Percentiles rank a stretch among this genome's conserved stretches.
Conservation (phyloP, 2,888 invertebrate genomes). For the Agrotis ipsilon region DNA sequence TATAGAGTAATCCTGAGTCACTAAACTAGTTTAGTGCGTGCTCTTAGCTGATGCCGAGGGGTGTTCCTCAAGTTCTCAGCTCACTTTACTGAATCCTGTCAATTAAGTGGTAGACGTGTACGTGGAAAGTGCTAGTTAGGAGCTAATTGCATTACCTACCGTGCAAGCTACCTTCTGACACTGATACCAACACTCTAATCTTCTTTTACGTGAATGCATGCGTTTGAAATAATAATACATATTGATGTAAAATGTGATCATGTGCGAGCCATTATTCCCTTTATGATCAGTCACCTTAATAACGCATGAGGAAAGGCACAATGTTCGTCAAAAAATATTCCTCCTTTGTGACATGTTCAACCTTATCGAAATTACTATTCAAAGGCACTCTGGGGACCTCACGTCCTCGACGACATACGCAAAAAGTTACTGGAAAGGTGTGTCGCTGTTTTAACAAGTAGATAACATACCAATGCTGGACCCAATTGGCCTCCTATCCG, state of each 20-base stretch:
- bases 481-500: neutral
- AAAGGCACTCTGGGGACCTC: slow-evolving; percentile 36
- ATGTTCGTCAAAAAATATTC: slow-evolving; percentile 34
- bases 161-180: slow-evolving; percentile 8
- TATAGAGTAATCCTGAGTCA: slow-evolving; percentile 59
- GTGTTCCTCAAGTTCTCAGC: slow-evolving; percentile 5
- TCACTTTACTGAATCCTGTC: slow-evolving; percentile 21
- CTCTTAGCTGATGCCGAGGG: slow-evolving; percentile 44
- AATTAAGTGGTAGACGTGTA: slow-evolving; percentile 17
- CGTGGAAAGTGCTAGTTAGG: neutral
- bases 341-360: slow-evolving; percentile 37
- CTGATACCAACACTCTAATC: slow-evolving; percentile 16
- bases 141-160: slow-evolving; percentile 25
- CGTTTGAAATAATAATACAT: neutral
- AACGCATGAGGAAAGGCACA: slow-evolving; percentile 17
- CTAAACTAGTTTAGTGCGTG: slow-evolving; percentile 62
- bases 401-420: slow-evolving; percentile 23
- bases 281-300: slow-evolving; percentile 18
- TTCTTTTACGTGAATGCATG: slow-evolving; percentile 9
- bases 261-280: slow-evolving; percentile 2
- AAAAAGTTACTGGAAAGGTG: slow-evolving; percentile 39
- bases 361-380: slow-evolving; percentile 57
- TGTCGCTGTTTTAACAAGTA: slow-evolving; percentile 21
- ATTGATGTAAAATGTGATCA: slow-evolving; percentile 5
- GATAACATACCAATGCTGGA: slow-evolving; percentile 1